A percentile compares a stretch with the other conserved stretches of the same genome.
Conservation (phyloP, 2,797 vertebrate genomes). For the Cheirogaleus major region DNA sequence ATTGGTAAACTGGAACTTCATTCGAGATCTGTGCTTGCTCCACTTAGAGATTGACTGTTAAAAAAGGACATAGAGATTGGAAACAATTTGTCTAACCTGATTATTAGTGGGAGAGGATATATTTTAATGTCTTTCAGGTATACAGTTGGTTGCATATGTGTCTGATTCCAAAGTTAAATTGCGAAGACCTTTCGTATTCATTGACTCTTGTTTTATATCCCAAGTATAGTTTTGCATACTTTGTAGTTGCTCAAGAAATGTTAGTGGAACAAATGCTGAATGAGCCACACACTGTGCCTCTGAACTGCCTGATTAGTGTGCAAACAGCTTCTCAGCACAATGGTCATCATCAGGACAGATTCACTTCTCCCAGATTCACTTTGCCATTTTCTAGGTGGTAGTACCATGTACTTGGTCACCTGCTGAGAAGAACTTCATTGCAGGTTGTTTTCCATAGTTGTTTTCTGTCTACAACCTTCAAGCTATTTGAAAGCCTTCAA, state of each 20-base stretch:
- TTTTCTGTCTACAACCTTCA: not conserved
- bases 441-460: not conserved
- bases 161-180: slow-evolving; percentile 24
- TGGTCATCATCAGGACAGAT: not conserved
- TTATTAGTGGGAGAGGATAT: not conserved
- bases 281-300: not conserved
- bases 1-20: not conserved
- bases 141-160: not conserved
- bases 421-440: not conserved
- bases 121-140: not conserved
- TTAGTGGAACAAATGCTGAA: not conserved
- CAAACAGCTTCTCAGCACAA: not conserved
- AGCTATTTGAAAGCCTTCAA: not conserved
- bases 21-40: not conserved
- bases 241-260: not conserved
- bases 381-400: not conserved
- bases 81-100: not conserved
- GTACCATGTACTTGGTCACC: not conserved
- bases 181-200: not conserved
- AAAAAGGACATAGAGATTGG: not conserved
- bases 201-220: not conserved
- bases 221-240: not conserved
- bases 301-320: not conserved
- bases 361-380: not conserved
- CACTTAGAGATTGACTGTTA: not conserved